Percentiles rank a stretch among this genome's conserved stretches.
phyloP scores from a whole-genome alignment of 1,140 invertebrate species.

The Cydia fagiglandana region DNA sequence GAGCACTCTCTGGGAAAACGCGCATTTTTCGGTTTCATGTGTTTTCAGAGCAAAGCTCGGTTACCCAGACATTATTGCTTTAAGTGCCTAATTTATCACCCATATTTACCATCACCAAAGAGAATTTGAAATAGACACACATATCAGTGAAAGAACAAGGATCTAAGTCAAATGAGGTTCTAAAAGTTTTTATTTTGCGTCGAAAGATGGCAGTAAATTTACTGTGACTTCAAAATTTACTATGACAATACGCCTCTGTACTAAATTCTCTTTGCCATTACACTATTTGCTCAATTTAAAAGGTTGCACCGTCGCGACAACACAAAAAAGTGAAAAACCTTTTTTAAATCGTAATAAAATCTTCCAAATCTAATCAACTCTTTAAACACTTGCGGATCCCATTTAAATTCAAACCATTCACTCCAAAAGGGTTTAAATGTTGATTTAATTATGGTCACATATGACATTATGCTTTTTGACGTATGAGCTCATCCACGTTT shows the following conservation, averaged over 20 bases:
- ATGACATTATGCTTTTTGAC: slow-evolving; percentile 9
- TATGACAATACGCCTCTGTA: too few species aligned
- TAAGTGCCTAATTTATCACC: neutral
- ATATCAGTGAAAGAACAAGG: too few species aligned
- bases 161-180: too few species aligned
- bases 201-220: too few species aligned
- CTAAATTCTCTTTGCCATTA: neutral
- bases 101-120: neutral
- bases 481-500: neutral
- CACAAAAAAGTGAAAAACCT: neutral
- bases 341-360: slow-evolving; percentile 29
- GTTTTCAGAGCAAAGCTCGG: too few species aligned
- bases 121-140: too few species aligned
- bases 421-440: slow-evolving; percentile 8
- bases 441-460: slow-evolving; percentile 1
- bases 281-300: neutral
- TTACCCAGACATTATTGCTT: neutral
- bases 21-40: too few species aligned
- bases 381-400: slow-evolving; percentile 27
- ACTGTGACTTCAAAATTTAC: too few species aligned
- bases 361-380: slow-evolving; percentile 31
- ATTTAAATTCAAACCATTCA: slow-evolving; percentile 24
- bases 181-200: too few species aligned
- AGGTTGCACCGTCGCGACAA: neutral
- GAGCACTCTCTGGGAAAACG: too few species aligned